Evolutionary conservation across 2,797 vertebrate species (phyloP).

Genomic region (Diplodus sargus): DNA sequence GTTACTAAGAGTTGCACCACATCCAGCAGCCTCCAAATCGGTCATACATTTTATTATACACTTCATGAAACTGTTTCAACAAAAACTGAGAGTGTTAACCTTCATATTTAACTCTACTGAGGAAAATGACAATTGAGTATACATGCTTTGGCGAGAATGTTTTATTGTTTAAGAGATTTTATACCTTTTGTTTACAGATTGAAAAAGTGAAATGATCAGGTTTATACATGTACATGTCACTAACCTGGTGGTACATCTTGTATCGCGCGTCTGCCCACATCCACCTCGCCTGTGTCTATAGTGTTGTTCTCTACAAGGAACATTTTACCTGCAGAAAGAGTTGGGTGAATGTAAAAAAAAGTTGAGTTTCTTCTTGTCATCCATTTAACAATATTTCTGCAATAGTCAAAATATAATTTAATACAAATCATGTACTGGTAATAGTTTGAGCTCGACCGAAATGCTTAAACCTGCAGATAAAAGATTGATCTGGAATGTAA

Average conservation of each 20-base stretch:
- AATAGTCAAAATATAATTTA: background rate
- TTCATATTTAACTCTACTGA: background rate
- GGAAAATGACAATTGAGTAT: background rate
- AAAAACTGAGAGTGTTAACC: background rate
- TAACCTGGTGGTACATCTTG: conserved; percentile 92
- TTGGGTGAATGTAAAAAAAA: background rate
- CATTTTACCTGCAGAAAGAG: conserved; percentile 88
- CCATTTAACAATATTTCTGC: background rate
- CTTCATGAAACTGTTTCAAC: background rate
- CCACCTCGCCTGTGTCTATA: conserved; percentile 97
- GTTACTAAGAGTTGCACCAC: background rate
- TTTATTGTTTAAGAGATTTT: background rate
- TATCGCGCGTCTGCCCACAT: conserved; percentile 92
- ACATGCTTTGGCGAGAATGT: background rate
- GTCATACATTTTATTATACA: background rate
- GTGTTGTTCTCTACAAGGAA: conserved; percentile 97
- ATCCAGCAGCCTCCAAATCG: background rate
- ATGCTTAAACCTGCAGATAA: background rate
- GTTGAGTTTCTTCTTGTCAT: background rate
- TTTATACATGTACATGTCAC: background rate
- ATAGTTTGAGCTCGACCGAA: background rate
- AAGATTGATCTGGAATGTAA: background rate
- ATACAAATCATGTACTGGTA: background rate
- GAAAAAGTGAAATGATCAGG: background rate
- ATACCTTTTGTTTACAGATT: background rate